phyloP scores from a whole-genome alignment of 2,113 vertebrate genomes.

The Nothoprocta perdicaria region DNA sequence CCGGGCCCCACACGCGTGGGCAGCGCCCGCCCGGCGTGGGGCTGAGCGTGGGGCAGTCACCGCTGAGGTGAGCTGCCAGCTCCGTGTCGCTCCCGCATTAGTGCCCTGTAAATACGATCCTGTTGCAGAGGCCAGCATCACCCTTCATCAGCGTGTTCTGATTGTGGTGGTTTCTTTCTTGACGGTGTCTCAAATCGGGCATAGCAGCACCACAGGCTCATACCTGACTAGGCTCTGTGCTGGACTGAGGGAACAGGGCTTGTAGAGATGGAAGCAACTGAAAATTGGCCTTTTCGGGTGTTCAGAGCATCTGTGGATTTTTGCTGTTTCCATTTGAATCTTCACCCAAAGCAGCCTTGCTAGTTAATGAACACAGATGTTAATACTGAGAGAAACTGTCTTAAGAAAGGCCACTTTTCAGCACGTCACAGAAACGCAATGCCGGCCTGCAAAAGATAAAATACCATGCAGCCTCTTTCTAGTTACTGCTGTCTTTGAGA shows the following conservation, averaged over 20 bases:
- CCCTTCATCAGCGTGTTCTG: background rate
- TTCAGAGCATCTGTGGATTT: background rate
- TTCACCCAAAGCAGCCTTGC: background rate
- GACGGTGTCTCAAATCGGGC: background rate
- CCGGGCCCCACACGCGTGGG: no score
- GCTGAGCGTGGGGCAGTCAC: background rate
- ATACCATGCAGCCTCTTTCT: background rate
- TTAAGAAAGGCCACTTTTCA: background rate
- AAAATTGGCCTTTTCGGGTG: background rate
- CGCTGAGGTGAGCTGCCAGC: accelerated
- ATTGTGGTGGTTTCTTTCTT: background rate
- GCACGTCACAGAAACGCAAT: background rate
- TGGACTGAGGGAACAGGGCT: background rate
- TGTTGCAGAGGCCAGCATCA: background rate
- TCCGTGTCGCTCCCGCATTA: background rate
- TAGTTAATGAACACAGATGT: background rate
- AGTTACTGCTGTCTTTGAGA: background rate
- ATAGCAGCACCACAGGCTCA: background rate
- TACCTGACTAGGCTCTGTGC: background rate
- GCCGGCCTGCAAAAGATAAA: background rate
- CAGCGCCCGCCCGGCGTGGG: background rate
- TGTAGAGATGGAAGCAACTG: accelerated
- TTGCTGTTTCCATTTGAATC: background rate
- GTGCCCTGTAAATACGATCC: background rate
- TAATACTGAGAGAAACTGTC: background rate